Evolutionary conservation across 1,140 invertebrate species (phyloP).

Genomic region (Pseudobourletiella spinata): DNA sequence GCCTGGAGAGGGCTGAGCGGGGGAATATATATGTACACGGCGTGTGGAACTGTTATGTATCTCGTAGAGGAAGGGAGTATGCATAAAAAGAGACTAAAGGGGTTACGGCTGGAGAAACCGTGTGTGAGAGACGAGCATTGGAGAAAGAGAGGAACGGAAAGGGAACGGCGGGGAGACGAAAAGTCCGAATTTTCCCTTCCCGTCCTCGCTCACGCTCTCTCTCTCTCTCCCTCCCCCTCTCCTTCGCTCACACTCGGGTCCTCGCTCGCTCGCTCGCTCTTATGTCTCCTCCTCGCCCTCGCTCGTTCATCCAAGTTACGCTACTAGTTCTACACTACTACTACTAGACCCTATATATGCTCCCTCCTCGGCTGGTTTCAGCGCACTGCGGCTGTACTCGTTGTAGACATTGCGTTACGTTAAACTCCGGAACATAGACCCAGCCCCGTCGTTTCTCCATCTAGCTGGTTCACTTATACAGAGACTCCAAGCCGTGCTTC

Average conservation of each 20-base stretch:
- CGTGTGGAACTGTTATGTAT: too few species aligned
- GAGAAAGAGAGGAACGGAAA: neutral
- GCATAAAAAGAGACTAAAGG: too few species aligned
- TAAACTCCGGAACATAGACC: constrained; percentile 8
- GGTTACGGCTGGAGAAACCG: too few species aligned
- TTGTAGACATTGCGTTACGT: constrained; percentile 5
- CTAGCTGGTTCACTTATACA: neutral
- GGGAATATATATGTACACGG: too few species aligned
- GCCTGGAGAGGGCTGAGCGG: too few species aligned
- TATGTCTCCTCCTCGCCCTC: too few species aligned
- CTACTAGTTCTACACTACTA: too few species aligned
- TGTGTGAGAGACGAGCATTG: too few species aligned
- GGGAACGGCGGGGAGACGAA: neutral
- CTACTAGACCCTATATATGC: too few species aligned
- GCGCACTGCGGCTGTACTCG: constrained; percentile 1
- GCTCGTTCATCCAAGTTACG: too few species aligned
- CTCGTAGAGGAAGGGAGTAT: too few species aligned
- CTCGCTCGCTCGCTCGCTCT: too few species aligned
- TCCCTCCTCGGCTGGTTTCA: neutral
- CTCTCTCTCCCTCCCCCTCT: neutral
- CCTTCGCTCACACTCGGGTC: neutral
- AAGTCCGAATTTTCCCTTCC: neutral
- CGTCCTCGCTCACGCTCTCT: neutral
- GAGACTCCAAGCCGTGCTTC: neutral
- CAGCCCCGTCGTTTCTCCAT: constrained; percentile 3